Conservation (phyloP, 1,140 invertebrate genomes). For the Drosophila ambigua region DNA sequence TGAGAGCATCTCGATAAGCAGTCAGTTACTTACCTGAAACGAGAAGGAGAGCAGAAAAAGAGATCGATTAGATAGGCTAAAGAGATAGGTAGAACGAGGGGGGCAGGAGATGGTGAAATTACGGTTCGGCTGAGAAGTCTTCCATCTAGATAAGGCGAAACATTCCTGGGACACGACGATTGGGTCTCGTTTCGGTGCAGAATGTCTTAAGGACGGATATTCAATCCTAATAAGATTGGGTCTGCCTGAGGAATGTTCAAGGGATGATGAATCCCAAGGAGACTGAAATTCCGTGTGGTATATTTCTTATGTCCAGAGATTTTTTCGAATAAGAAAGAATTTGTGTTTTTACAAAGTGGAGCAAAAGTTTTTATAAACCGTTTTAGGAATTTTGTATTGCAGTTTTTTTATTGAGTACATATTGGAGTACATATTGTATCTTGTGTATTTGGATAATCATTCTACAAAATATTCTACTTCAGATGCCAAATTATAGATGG, state of each 20-base stretch:
- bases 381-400: no score
- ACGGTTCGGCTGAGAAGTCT: background rate
- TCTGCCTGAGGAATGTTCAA: no score
- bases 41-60: conserved; percentile 8
- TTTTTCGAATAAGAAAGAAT: no score
- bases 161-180: conserved; percentile 31
- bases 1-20: conserved; percentile 28
- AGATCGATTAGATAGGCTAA: conserved; percentile 29
- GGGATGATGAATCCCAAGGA: no score
- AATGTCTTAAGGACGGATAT: conserved; percentile 1
- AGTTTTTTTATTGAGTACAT: background rate
- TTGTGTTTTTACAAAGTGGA: no score
- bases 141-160: conserved; percentile 8
- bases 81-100: background rate
- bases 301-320: no score
- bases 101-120: conserved; percentile 5
- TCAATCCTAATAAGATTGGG: no score
- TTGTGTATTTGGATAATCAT: background rate
- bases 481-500: conserved; percentile 4
- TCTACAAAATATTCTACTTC: conserved; percentile 3
- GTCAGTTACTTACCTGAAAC: conserved; percentile 60
- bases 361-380: no score
- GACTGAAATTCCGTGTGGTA: no score
- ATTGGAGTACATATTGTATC: no score
- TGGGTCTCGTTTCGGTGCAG: conserved; percentile 14